Conservation (phyloP, 2,113 vertebrate genomes). For the Scophthalmus maximus region DNA sequence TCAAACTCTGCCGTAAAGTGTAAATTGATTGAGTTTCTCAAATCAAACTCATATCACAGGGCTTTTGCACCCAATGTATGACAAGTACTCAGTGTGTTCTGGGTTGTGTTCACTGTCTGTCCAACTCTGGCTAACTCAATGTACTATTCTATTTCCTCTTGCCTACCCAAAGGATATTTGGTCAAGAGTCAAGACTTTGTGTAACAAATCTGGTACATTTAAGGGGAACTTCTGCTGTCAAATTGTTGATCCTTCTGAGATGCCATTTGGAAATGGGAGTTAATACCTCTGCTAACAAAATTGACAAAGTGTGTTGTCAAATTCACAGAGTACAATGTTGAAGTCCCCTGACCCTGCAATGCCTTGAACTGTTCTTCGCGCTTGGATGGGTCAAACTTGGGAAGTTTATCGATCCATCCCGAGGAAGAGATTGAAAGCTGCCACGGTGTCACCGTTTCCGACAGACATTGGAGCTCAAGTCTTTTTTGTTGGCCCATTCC, state of each 20-base stretch:
- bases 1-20: neutral
- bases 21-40: constrained; percentile 1
- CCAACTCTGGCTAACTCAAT: too few species aligned
- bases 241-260: constrained; percentile 2
- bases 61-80: neutral
- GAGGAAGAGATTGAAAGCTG: constrained; percentile 51
- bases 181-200: neutral
- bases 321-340: constrained; percentile 15
- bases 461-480: constrained; percentile 29
- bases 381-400: constrained; percentile 32
- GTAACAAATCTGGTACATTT: neutral
- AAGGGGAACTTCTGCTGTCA: neutral
- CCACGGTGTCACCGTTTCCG: constrained; percentile 31
- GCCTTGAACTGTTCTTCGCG: constrained; percentile 32
- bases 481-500: constrained; percentile 18
- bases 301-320: constrained; percentile 12
- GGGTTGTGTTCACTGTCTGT: too few species aligned
- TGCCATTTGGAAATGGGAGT: neutral
- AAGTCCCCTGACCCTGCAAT: constrained; percentile 13
- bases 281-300: neutral
- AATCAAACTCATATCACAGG: neutral
- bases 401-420: constrained; percentile 58
- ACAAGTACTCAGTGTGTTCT: neutral
- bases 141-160: too few species aligned
- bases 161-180: neutral